phyloP scores from a whole-genome alignment of 2,888 invertebrate genomes.

The Eupsilia transversa region DNA sequence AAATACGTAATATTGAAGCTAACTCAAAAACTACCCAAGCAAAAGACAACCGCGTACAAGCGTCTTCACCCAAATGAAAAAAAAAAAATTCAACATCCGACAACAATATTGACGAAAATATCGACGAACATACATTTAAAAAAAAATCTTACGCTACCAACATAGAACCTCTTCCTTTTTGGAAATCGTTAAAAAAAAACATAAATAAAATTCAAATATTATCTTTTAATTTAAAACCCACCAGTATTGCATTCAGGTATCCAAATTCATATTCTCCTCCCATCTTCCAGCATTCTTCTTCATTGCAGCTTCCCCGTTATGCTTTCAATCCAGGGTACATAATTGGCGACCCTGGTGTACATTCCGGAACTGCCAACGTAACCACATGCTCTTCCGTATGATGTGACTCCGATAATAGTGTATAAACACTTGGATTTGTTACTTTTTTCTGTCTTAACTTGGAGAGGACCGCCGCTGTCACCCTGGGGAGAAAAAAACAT shows the following conservation, averaged over 20 bases:
- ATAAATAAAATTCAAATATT: neutral
- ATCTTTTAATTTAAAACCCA: neutral
- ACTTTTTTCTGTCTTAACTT: neutral
- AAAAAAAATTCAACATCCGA: too few species aligned
- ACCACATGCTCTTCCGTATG: conserved; percentile 78
- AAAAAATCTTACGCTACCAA: too few species aligned
- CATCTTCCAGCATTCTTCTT: neutral
- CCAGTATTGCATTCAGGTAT: neutral
- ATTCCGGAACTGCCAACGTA: conserved; percentile 85
- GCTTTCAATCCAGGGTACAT: conserved; percentile 84
- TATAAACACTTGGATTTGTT: conserved; percentile 16
- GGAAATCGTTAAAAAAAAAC: too few species aligned
- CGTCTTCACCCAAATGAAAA: too few species aligned
- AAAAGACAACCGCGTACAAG: too few species aligned
- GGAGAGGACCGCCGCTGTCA: conserved; percentile 54
- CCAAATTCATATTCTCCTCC: neutral
- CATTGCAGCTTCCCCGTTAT: conserved; percentile 4
- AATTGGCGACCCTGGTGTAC: conserved; percentile 89
- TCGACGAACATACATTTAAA: too few species aligned
- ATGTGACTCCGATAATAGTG: conserved; percentile 51
- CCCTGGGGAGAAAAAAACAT: conserved; percentile 22
- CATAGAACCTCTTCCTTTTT: too few species aligned
- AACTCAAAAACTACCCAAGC: too few species aligned
- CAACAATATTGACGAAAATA: too few species aligned
- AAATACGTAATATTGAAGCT: too few species aligned